Conservation (phyloP, 2,113 vertebrate species). For the Hyla sarda region DNA sequence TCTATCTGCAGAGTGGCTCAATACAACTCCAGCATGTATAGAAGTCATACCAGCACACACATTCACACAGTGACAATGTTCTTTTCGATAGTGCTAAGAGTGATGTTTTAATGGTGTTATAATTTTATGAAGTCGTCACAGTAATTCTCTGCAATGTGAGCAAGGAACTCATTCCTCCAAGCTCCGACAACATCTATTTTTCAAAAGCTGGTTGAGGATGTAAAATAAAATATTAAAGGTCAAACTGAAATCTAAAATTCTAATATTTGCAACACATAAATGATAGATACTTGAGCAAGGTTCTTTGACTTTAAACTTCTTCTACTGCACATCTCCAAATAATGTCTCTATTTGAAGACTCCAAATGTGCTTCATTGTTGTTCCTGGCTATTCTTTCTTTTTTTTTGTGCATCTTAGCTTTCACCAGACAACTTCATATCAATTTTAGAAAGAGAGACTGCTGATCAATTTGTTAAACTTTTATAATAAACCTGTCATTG, state of each 20-base stretch:
- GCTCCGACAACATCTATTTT: constrained; percentile 33
- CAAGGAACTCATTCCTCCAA: constrained; percentile 20
- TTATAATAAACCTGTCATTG: constrained; percentile 69
- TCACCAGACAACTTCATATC: constrained; percentile 54
- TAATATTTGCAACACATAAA: constrained; percentile 44
- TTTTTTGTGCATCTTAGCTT: constrained; percentile 35
- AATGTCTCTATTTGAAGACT: constrained; percentile 29
- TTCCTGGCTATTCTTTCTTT: constrained; percentile 57
- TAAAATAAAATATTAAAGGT: constrained; percentile 50
- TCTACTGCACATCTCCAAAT: constrained; percentile 1
- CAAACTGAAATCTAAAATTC: constrained; percentile 39
- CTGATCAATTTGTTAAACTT: constrained; percentile 64
- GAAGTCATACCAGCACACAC: background rate
- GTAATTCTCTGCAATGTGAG: constrained; percentile 28
- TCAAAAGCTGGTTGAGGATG: constrained; percentile 44
- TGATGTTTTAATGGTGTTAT: constrained; percentile 27
- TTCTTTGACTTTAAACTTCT: constrained; percentile 3
- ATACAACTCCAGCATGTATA: background rate
- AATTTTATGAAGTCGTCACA: constrained; percentile 44
- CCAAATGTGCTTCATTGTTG: constrained; percentile 22
- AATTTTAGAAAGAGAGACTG: constrained; percentile 59
- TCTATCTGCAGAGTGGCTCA: background rate
- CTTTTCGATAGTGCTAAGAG: background rate
- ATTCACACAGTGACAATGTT: constrained; percentile 2
- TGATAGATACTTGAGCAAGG: constrained; percentile 24